phyloP scores from a whole-genome alignment of 2,113 vertebrate genomes.

The Pedetes capensis region DNA sequence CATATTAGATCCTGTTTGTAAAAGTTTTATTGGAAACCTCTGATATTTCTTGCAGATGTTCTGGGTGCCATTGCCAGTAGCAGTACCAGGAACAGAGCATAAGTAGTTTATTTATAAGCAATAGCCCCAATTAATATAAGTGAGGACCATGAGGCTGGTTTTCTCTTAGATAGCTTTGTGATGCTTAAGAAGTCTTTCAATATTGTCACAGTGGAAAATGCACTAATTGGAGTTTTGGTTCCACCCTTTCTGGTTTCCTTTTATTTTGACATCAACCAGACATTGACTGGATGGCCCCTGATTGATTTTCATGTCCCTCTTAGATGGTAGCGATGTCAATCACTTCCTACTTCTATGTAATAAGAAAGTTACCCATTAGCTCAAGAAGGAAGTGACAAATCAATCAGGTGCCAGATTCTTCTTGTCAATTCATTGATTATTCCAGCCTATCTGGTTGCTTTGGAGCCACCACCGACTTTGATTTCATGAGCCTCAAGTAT shows the following conservation, averaged over 20 bases:
- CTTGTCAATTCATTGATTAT: neutral
- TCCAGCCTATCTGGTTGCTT: neutral
- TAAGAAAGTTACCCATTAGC: neutral
- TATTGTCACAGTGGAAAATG: neutral
- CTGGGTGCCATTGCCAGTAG: neutral
- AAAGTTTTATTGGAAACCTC: neutral
- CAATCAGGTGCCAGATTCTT: neutral
- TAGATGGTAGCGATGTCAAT: neutral
- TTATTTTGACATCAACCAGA: neutral
- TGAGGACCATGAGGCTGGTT: neutral
- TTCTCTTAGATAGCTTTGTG: neutral
- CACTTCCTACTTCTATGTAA: neutral
- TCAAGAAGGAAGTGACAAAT: neutral
- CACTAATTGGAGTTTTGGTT: neutral
- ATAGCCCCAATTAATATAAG: neutral
- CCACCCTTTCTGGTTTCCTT: neutral
- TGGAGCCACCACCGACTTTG: neutral
- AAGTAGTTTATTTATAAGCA: neutral
- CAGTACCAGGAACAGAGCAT: neutral
- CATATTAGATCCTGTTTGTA: neutral
- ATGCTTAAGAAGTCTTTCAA: neutral
- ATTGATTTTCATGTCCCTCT: neutral
- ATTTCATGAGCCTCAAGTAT: neutral
- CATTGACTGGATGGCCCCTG: accelerated
- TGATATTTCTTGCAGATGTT: neutral